Percentiles rank a stretch among this genome's conserved stretches.
These are phyloP conservation scores for Aporophyla nigra DNA, from an alignment of 2,888 invertebrate species.

Conservation along the genomic window DNA sequence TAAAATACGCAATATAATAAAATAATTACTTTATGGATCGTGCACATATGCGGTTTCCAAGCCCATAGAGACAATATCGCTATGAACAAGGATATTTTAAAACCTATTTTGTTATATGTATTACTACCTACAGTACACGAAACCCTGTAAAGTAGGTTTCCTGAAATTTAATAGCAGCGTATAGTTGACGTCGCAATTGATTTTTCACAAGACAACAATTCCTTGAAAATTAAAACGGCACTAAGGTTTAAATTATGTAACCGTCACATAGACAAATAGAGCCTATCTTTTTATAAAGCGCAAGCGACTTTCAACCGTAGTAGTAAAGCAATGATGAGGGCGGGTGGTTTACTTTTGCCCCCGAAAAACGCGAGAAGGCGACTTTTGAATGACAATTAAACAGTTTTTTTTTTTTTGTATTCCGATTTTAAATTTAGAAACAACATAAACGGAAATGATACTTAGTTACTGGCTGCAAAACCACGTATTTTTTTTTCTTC, in stretches of 20 bases:
- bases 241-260: neutral
- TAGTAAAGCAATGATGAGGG: neutral
- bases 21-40: constrained; percentile 19
- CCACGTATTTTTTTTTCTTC: no score
- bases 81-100: neutral
- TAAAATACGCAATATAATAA: constrained; percentile 10
- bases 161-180: neutral
- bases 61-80: constrained; percentile 13
- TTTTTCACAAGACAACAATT: neutral
- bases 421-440: no score
- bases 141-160: neutral
- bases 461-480: no score
- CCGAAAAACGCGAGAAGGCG: no score
- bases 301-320: neutral
- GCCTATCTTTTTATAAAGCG: neutral
- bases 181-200: no score
- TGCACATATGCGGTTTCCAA: constrained; percentile 28
- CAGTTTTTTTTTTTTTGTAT: no score
- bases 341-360: no score
- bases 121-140: neutral
- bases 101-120: constrained; percentile 4
- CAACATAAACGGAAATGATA: no score
- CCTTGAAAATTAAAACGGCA: neutral
- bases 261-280: neutral
- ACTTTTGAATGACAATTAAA: no score